phyloP scores from a whole-genome alignment of 2,113 vertebrate genomes.

The Ophthalmotilapia sp. region DNA sequence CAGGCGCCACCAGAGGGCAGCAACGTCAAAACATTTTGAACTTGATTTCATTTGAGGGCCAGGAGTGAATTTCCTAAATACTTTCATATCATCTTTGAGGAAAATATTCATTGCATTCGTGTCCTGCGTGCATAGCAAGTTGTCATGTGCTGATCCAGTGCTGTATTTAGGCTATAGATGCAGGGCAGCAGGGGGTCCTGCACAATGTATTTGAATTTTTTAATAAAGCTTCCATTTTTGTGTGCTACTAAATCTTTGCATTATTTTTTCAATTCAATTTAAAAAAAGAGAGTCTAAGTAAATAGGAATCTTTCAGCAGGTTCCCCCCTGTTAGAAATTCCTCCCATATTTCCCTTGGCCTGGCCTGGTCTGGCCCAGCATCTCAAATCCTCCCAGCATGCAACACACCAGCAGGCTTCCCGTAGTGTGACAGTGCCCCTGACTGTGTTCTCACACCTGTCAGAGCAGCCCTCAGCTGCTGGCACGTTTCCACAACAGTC shows the following conservation, averaged over 20 bases:
- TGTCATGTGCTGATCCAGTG: background rate
- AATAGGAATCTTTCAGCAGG: background rate
- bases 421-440: background rate
- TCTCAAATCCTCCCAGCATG: constrained; percentile 27
- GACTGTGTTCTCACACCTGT: constrained; percentile 52
- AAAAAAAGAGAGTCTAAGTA: background rate
- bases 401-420: constrained; percentile 6
- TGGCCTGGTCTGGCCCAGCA: background rate
- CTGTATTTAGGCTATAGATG: background rate
- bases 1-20: constrained; percentile 34
- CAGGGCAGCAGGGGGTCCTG: background rate
- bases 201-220: background rate
- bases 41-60: background rate
- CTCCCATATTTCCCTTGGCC: background rate
- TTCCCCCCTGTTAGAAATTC: constrained; percentile 19
- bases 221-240: background rate
- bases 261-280: background rate
- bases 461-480: background rate
- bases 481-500: constrained; percentile 4
- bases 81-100: background rate
- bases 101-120: background rate
- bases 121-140: background rate
- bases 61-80: background rate
- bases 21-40: background rate
- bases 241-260: background rate